Evolutionary conservation across 2,113 vertebrate genomes (phyloP).

Genomic region (Grammatotria lemairii): DNA sequence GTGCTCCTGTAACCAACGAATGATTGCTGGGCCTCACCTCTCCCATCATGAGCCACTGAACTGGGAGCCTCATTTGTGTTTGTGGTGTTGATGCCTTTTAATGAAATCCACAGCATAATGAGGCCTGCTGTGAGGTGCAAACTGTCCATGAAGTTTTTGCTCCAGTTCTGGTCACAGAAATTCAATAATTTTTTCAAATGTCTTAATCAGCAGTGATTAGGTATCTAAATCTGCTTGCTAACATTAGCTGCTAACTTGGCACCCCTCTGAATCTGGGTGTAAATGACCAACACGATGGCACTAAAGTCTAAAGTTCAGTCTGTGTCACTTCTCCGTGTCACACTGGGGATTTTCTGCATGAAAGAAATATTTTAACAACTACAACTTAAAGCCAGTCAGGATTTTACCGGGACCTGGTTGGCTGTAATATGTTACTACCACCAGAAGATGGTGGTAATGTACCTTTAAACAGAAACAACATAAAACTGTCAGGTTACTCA

Average conservation of each 20-base stretch:
- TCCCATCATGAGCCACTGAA: background rate
- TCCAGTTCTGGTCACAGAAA: background rate
- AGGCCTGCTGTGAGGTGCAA: background rate
- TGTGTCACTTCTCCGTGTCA: background rate
- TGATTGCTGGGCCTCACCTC: background rate
- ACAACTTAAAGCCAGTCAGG: background rate
- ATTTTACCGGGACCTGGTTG: background rate
- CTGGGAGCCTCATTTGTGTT: background rate
- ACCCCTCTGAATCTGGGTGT: accelerated
- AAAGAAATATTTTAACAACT: background rate
- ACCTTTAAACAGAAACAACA: background rate
- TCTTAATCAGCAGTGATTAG: background rate
- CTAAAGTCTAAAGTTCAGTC: background rate
- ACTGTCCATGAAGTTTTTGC: background rate
- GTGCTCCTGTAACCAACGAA: background rate
- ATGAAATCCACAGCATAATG: background rate
- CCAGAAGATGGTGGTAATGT: background rate
- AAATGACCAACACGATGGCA: background rate
- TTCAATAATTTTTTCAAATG: background rate
- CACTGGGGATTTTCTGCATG: background rate
- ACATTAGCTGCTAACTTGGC: background rate
- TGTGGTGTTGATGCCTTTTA: background rate
- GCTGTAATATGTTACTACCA: background rate
- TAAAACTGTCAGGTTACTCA: background rate
- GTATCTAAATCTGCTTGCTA: background rate